phyloP scores from a whole-genome alignment of 2,797 vertebrate genomes.

The Phataginus tetradactyla region DNA sequence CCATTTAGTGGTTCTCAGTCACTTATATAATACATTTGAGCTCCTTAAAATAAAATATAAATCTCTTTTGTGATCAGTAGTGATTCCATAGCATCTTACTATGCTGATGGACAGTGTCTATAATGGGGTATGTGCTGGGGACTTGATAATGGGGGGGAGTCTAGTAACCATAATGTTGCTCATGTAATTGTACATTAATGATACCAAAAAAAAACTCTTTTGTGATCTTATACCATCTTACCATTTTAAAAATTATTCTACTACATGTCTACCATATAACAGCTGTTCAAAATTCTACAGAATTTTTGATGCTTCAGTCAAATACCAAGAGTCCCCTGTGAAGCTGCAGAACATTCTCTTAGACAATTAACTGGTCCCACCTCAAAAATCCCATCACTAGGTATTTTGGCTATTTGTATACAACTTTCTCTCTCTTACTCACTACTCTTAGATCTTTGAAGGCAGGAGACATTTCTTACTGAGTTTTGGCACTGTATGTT shows the following conservation, averaged over 20 bases:
- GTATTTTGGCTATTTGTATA: neutral
- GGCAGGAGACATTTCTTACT: conserved; percentile 44
- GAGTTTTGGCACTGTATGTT: neutral
- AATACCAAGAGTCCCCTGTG: neutral
- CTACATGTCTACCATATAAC: neutral
- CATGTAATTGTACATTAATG: no score
- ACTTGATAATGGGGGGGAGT: no score
- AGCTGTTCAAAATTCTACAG: conserved; percentile 18
- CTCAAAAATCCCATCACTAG: neutral
- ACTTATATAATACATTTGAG: neutral
- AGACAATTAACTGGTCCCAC: conserved; percentile 18
- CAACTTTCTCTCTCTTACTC: neutral
- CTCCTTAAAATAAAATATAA: neutral
- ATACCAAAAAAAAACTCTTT: neutral
- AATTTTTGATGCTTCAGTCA: neutral
- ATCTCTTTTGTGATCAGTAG: neutral
- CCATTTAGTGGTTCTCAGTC: neutral
- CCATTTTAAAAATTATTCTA: neutral
- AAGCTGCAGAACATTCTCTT: neutral
- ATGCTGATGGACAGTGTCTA: no score
- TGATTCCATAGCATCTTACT: no score
- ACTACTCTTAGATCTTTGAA: conserved; percentile 4
- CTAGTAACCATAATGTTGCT: no score
- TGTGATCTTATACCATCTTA: neutral
- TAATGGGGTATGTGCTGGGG: no score